A percentile compares a stretch with the other conserved stretches of the same genome.
Evolutionary conservation across 2,797 vertebrate genomes (phyloP).

Genomic region (Ibycter americanus): DNA sequence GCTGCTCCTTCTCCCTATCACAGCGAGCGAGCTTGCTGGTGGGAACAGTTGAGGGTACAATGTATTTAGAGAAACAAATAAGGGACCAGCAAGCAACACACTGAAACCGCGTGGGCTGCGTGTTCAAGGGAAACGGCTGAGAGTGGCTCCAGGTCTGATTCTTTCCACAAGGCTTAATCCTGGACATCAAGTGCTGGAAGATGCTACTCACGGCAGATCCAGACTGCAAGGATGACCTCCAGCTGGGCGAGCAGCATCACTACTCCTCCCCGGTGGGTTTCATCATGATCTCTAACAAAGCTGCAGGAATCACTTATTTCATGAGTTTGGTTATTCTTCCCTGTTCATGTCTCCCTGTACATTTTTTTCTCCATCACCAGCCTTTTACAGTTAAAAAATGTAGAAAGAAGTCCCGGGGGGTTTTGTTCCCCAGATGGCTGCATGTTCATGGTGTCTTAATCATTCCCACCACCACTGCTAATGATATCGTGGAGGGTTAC

Average conservation of each 20-base stretch:
- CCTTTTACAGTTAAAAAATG: neutral
- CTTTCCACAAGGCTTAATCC: neutral
- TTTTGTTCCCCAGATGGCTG: neutral
- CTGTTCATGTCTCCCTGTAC: neutral
- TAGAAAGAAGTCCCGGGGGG: neutral
- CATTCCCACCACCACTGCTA: neutral
- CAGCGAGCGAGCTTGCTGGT: neutral
- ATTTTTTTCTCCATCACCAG: neutral
- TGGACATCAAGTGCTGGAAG: neutral
- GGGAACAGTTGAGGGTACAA: neutral
- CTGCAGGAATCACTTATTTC: neutral
- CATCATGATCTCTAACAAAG: neutral
- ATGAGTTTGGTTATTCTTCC: neutral
- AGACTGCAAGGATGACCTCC: rapidly evolving
- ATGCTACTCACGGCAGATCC: neutral
- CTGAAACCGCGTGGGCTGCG: rapidly evolving
- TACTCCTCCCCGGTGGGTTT: neutral
- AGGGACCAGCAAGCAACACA: neutral
- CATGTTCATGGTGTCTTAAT: neutral
- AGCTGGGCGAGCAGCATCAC: neutral
- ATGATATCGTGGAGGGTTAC: neutral
- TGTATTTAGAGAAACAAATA: neutral
- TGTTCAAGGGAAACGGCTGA: neutral
- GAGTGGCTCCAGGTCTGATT: neutral
- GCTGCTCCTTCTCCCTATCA: neutral